Percentiles rank a stretch among this genome's conserved stretches.
phyloP scores from a whole-genome alignment of 1,140 invertebrate genomes.

The Neodiprion fabricii region DNA sequence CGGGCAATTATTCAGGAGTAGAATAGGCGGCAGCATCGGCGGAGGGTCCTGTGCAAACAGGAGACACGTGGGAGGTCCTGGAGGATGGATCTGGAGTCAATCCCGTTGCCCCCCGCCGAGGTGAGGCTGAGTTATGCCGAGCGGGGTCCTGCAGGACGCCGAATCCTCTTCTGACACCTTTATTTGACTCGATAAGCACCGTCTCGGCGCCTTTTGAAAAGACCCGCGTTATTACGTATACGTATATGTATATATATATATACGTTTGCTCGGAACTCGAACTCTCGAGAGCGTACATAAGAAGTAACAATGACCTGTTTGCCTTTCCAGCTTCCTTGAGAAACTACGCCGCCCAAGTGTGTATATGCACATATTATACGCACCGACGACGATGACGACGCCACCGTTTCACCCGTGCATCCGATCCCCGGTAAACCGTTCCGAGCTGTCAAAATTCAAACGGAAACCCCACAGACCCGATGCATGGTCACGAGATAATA shows the following conservation, averaged over 20 bases:
- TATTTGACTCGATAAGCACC: conserved; percentile 19
- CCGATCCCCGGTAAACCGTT: too few relatives aligned
- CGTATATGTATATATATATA: too few relatives aligned
- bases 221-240: background rate
- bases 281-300: too few relatives aligned
- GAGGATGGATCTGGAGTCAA: background rate
- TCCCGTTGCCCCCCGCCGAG: conserved; percentile 6
- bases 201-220: background rate
- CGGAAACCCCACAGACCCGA: background rate
- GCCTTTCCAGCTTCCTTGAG: conserved; percentile 10
- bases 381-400: too few relatives aligned
- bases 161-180: conserved; percentile 14
- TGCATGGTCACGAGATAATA: background rate
- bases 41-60: conserved; percentile 31
- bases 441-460: too few relatives aligned
- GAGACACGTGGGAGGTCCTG: conserved; percentile 29
- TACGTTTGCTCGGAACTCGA: too few relatives aligned
- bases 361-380: too few relatives aligned
- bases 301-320: conserved; percentile 13
- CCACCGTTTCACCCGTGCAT: too few relatives aligned
- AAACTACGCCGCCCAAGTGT: conserved; percentile 15
- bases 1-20: conserved; percentile 27
- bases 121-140: background rate
- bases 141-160: background rate
- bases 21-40: background rate